Percentiles rank a stretch among this genome's conserved stretches.
These are phyloP conservation scores for Lycophotia porphyrea DNA, from an alignment of 2,888 invertebrate genomes.

Conservation along the genomic window DNA sequence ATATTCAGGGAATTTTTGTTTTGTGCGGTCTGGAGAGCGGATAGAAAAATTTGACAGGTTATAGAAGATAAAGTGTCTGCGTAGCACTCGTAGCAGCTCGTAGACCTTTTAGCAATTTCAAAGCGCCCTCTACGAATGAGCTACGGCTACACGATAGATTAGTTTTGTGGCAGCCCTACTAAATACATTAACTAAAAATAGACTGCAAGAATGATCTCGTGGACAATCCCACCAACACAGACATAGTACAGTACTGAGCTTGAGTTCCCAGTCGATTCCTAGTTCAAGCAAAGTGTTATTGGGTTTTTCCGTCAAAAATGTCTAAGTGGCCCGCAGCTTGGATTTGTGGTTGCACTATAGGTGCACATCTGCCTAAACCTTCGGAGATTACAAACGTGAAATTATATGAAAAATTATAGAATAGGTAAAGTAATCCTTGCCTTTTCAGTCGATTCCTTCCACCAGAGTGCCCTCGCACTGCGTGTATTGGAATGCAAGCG, in stretches of 20 bases:
- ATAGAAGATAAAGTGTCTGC: neutral
- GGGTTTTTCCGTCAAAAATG: neutral
- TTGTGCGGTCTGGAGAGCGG: no score
- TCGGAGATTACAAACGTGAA: neutral
- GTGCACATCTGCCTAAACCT: neutral
- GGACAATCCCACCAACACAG: neutral
- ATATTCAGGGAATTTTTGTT: no score
- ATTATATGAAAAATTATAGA: no score
- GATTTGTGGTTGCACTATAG: neutral
- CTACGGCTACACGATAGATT: neutral
- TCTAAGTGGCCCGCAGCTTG: no score
- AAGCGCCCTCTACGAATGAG: neutral
- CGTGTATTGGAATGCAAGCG: slow-evolving; percentile 37
- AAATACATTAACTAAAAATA: neutral
- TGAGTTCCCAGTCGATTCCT: neutral
- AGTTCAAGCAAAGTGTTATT: neutral
- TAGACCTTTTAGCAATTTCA: no score
- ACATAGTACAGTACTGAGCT: neutral
- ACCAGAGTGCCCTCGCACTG: slow-evolving; percentile 19
- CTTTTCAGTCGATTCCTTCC: slow-evolving; percentile 26
- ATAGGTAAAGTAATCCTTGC: neutral
- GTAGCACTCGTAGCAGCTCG: neutral
- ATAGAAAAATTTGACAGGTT: neutral
- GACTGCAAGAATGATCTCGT: neutral
- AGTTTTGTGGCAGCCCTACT: neutral